Conservation (phyloP, 2,113 vertebrate genomes). For the Mormyrus iriodes region DNA sequence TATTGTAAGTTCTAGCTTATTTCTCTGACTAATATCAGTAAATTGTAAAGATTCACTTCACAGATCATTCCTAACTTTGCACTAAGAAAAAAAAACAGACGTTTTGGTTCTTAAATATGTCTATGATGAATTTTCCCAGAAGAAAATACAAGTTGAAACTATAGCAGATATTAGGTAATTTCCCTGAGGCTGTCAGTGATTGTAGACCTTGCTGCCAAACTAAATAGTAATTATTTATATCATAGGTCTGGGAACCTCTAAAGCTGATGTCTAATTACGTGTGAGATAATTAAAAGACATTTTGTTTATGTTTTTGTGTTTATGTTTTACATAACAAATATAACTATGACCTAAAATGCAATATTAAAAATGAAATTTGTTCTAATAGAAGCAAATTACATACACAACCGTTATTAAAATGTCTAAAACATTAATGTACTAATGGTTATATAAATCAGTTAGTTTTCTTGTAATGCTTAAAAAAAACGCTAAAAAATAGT, state of each 20-base stretch:
- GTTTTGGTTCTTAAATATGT: constrained; percentile 11
- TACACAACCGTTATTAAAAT: background rate
- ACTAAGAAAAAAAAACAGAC: background rate
- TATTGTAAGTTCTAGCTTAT: background rate
- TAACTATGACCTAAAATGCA: background rate
- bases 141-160: constrained; percentile 28
- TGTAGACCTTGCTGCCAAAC: constrained; percentile 23
- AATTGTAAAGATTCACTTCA: background rate
- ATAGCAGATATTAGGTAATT: constrained; percentile 36
- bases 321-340: background rate
- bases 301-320: constrained; percentile 15
- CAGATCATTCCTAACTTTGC: background rate
- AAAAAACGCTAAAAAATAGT: background rate
- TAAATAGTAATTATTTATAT: constrained; percentile 30
- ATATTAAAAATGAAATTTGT: background rate
- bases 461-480: background rate
- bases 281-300: constrained; percentile 30
- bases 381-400: background rate
- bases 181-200: constrained; percentile 24
- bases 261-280: constrained; percentile 29
- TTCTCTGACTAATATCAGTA: background rate
- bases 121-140: constrained; percentile 23
- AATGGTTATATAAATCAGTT: background rate
- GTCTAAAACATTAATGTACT: background rate
- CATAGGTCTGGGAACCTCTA: constrained; percentile 13